A percentile compares a stretch with the other conserved stretches of the same genome.
These are phyloP conservation scores for Stratiomys singularior DNA, from an alignment of 2,888 invertebrate genomes.

Conservation along the genomic window DNA sequence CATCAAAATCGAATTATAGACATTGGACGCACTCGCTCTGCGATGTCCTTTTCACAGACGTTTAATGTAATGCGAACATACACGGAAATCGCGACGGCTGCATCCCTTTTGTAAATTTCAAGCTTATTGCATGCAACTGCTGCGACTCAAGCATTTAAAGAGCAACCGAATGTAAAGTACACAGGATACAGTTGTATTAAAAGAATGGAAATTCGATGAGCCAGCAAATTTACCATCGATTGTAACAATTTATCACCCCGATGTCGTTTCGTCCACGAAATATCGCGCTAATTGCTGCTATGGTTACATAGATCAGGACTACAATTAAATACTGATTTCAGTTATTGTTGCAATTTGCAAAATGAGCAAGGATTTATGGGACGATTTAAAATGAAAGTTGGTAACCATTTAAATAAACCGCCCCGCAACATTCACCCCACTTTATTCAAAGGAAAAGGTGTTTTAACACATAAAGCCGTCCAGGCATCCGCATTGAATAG, in stretches of 20 bases:
- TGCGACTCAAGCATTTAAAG: no score
- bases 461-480: not conserved
- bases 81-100: no score
- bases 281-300: slow-evolving; percentile 11
- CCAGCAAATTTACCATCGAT: slow-evolving; percentile 26
- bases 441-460: not conserved
- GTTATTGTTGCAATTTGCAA: slow-evolving; percentile 24
- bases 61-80: no score
- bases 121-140: no score
- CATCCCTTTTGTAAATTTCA: no score
- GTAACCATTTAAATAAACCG: not conserved
- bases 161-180: no score
- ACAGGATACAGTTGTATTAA: not conserved
- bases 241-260: slow-evolving; percentile 24
- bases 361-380: slow-evolving; percentile 11
- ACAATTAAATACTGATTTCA: slow-evolving; percentile 24
- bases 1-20: no score
- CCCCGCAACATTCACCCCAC: not conserved
- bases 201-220: slow-evolving; percentile 20
- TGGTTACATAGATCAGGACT: not conserved
- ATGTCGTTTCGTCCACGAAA: not conserved
- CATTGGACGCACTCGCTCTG: no score
- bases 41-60: no score
- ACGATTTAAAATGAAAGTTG: not conserved
- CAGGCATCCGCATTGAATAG: not conserved